Evolutionary conservation across 64 coral and sea anemone species (phyloP), one percentile per base, ranked within the genome.

Genomic region (Stylophora pistillata): DNA sequence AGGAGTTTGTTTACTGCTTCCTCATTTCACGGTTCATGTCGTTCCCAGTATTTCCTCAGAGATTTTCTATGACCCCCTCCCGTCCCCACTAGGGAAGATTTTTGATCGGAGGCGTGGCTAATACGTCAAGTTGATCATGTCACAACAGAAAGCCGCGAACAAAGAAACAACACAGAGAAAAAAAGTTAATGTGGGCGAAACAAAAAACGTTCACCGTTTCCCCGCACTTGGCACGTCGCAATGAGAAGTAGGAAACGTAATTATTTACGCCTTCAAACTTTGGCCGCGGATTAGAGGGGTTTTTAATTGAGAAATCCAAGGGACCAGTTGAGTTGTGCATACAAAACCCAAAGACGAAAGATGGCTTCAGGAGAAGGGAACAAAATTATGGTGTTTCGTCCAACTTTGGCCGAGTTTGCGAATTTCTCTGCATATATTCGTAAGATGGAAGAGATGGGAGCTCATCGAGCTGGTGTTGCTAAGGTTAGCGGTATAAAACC

Each of bases 321-420:
- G 33, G 13, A 16, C 12, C 32, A 68, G 17, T 84, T 68, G 10
- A 68, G 21, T 34, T 84, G 20, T 65, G 60, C 52, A 13, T 53
- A 23, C 58, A 30, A 20, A 56, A 58, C 53, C 72, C 10, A 74
- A 87, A 21, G n/a, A 15, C 52, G 10, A 30, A 66, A 71, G 14
- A 93, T 93, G 91, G 78, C 91, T 89, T 81, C 86, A n/a, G 4
- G 4, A 53, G 90, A 92, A 29, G 69, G 90, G 29, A 92, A 78
- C 77, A 88, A 93, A 61, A 95, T 99, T 20, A 99, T 95, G 94
- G 90, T 99, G 86, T 99, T 99, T 89, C 93, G 94, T 86, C 97
- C 97, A 21, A 99, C 90, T 30, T 78, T 85, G 17, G 82, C 88
- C 15, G 97, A 99, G 83, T 99, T 99, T 85, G 61, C 90, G 28